These are phyloP conservation scores for Chiloscyllium plagiosum DNA, from an alignment of 2,113 vertebrate species.

Conservation along the genomic window DNA sequence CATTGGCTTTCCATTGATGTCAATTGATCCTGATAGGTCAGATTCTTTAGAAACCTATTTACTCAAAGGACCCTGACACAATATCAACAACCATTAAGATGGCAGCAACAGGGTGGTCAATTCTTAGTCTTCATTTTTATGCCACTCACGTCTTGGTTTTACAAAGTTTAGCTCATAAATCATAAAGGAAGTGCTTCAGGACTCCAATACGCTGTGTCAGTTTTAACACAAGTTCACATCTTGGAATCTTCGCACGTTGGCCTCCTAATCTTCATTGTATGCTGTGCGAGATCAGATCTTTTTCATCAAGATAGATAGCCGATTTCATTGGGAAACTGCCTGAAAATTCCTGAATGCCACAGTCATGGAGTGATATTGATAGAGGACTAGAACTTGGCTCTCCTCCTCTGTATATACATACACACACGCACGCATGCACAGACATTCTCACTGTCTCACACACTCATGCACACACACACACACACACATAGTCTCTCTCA, in stretches of 20 bases:
- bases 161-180: neutral
- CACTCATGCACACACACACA: neutral
- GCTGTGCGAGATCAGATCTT: neutral
- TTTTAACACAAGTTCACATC: neutral
- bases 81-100: neutral
- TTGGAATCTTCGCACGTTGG: neutral
- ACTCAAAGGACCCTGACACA: too few relatives aligned
- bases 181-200: neutral
- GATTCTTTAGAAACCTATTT: neutral
- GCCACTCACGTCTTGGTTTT: neutral
- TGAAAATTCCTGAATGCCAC: neutral
- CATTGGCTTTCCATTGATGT: neutral
- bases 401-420: neutral
- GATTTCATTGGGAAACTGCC: neutral
- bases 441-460: too few relatives aligned
- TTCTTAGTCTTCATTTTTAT: neutral
- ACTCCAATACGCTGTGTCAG: neutral
- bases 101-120: neutral
- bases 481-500: neutral
- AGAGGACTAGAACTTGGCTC: neutral
- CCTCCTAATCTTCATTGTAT: neutral
- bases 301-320: neutral
- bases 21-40: too few relatives aligned
- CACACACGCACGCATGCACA: neutral
- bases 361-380: neutral